These are phyloP conservation scores for Oophaga sylvatica DNA, from an alignment of 2,797 vertebrate genomes.

Conservation along the genomic window DNA sequence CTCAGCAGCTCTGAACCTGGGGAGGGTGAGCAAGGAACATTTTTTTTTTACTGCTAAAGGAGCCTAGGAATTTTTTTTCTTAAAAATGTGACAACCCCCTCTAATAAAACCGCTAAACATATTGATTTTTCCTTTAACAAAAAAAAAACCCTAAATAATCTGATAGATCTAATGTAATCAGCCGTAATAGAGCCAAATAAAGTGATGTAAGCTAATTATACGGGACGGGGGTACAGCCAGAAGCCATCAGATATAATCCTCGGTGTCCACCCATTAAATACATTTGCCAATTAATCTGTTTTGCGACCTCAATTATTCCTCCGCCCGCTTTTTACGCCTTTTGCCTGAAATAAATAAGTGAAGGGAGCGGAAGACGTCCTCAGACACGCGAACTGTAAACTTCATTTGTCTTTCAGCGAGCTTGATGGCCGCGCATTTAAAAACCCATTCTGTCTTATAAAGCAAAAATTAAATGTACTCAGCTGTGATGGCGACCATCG, in stretches of 20 bases:
- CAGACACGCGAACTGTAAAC: conserved; percentile 90
- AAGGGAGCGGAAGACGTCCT: conserved; percentile 73
- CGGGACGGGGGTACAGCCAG: conserved; percentile 33
- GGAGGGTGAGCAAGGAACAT: too few species aligned
- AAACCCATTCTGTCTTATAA: conserved; percentile 99
- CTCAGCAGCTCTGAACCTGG: too few species aligned
- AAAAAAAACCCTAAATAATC: too few species aligned
- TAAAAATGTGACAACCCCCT: too few species aligned
- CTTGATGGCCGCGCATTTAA: conserved; percentile 97
- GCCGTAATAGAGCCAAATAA: conserved; percentile 54
- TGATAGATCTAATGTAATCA: neutral
- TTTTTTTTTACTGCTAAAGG: too few species aligned
- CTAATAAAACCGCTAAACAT: too few species aligned
- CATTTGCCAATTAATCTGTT: conserved; percentile 81
- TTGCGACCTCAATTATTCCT: conserved; percentile 81
- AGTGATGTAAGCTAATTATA: conserved; percentile 64
- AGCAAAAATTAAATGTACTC: conserved; percentile 99
- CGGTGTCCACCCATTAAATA: conserved; percentile 72
- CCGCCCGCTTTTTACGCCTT: conserved; percentile 80
- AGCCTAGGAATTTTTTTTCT: too few species aligned
- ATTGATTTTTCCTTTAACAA: too few species aligned
- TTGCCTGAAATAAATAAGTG: conserved; percentile 84
- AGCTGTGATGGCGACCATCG: conserved; percentile 95
- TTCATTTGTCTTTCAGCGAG: conserved; percentile 96
- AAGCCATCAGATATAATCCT: conserved; percentile 60